Evolutionary conservation across 2,888 invertebrate genomes (phyloP), one percentile per base, ranked within the genome.

Genomic region (Tetranychus truncatus): DNA sequence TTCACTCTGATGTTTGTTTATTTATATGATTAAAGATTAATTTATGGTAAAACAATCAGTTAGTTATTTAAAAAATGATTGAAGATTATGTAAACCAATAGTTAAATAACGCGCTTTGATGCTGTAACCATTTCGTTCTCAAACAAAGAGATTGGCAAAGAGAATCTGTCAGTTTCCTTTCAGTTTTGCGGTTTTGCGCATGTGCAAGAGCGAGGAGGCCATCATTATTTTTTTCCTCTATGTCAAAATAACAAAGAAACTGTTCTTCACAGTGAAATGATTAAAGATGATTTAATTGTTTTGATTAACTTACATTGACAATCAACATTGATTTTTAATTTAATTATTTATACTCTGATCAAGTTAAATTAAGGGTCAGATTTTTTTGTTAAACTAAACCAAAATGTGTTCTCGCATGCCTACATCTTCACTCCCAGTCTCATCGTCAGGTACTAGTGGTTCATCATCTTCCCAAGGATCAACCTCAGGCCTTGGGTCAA

Each of bases 401-500:
- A 55, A 55, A 55, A 55, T 55, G 55, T 55, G 55, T 55, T 55
- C 55, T 55, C 55, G 55, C 15, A 55, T 55, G 15, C 9, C 55
- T 55, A 15, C 55, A 15, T 55, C 55, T 55, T 55, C 55, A 55
- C 55, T 55, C 55, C 55, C 55, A 55, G 55, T 55, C 55, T 55
- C 55, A 55, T 55, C 55, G 21, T 24, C 69, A 69, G 69, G 69
- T 24, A 69, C 73, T 11, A 77, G 72, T 67, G 77, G 77, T 34
- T 74, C 75, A 24, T 71, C 75, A 9, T 74, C 75, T 24, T 67
- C 20, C 74, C 65, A 20, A 45, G 44, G 72, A n/a, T 74, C 74
- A 45, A 75, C 73, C 55, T 74, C 74, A 15, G 76, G 74, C 8
- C 72, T 76, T 20, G 74, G 67, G 18, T 75, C 75, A 24, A 45